Conservation (phyloP, 1,140 invertebrate genomes). For the Eciton burchellii region DNA sequence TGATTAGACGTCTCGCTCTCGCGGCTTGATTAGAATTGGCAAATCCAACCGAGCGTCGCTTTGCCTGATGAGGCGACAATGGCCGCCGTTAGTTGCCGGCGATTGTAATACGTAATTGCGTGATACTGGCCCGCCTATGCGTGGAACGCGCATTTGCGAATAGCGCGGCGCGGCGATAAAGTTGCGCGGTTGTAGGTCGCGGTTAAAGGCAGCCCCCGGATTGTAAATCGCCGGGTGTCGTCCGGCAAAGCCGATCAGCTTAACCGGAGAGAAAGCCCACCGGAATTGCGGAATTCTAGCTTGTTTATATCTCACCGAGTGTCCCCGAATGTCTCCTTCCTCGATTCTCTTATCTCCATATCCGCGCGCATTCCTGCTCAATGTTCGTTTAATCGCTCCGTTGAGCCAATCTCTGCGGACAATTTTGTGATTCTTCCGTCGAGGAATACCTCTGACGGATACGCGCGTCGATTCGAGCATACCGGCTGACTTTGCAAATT, state of each 20-base stretch:
- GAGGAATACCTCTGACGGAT: neutral
- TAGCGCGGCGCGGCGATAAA: slow-evolving; percentile 27
- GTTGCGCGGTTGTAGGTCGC: slow-evolving; percentile 26
- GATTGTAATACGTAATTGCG: slow-evolving; percentile 59
- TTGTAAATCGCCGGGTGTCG: slow-evolving; percentile 27
- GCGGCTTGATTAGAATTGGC: slow-evolving; percentile 71
- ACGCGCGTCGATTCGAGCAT: neutral
- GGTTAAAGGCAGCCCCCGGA: slow-evolving; percentile 15
- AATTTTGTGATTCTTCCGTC: neutral
- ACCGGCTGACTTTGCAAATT: slow-evolving; percentile 26
- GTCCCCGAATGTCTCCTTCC: neutral
- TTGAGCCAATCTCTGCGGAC: neutral
- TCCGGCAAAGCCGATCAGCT: slow-evolving; percentile 17
- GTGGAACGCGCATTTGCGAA: slow-evolving; percentile 19
- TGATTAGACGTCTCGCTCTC: slow-evolving; percentile 71
- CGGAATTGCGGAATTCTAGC: neutral
- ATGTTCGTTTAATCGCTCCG: neutral
- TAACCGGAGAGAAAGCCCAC: neutral
- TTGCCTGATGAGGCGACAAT: slow-evolving; percentile 47
- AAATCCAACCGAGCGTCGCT: slow-evolving; percentile 51
- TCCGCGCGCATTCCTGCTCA: no score
- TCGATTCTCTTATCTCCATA: neutral
- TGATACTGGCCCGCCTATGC: slow-evolving; percentile 38
- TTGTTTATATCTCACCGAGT: neutral
- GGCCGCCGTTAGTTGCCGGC: slow-evolving; percentile 38